A percentile compares a stretch with the other conserved stretches of the same genome.
Conservation (phyloP, 2,113 vertebrate species). For the Pelusios castaneus region DNA sequence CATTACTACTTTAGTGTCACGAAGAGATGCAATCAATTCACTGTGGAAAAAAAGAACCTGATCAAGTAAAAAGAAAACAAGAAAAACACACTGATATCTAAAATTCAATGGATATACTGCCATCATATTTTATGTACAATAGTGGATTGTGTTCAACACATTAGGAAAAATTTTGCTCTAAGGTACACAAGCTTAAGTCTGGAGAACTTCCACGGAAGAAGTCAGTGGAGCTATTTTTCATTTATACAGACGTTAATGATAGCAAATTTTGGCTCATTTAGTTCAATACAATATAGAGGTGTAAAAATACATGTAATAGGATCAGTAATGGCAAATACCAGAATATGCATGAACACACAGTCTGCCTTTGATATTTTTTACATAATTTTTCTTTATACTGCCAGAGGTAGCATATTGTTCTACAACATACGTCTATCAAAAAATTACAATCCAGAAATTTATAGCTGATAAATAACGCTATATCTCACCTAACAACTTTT, state of each 20-base stretch:
- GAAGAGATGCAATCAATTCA: neutral
- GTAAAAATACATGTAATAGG: neutral
- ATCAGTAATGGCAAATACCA: neutral
- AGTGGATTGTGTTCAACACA: neutral
- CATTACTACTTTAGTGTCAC: neutral
- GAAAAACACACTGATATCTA: neutral
- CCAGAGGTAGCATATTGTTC: neutral
- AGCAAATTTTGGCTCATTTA: neutral
- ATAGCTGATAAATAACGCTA: fast-evolving
- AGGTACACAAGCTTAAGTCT: neutral
- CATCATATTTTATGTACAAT: neutral
- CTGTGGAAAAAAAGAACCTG: neutral
- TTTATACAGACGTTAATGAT: neutral
- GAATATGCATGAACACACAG: neutral
- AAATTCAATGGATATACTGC: neutral
- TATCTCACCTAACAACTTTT: slow-evolving; percentile 89
- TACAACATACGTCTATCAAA: neutral
- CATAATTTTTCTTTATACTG: neutral
- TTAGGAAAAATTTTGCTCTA: neutral
- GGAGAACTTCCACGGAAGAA: neutral
- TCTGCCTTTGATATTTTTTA: neutral
- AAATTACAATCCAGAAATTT: neutral
- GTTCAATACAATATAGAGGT: neutral
- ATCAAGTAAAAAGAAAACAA: neutral
- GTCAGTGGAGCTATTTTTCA: neutral